These are phyloP conservation scores for Eupithecia insigniata DNA, from an alignment of 2,888 invertebrate genomes.

Conservation along the genomic window DNA sequence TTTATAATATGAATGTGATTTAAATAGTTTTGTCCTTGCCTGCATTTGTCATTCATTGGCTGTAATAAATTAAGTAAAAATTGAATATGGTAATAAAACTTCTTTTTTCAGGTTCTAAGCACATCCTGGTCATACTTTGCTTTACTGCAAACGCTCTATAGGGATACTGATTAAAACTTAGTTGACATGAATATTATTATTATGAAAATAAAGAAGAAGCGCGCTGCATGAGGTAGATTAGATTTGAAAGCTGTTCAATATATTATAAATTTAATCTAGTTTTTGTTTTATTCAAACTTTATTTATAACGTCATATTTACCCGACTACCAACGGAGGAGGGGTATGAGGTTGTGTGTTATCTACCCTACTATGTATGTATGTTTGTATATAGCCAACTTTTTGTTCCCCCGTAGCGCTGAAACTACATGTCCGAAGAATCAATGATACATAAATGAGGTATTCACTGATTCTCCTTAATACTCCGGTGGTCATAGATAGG, in stretches of 20 bases:
- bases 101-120: conserved; percentile 14
- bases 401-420: too few relatives aligned
- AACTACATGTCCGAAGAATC: too few relatives aligned
- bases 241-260: not conserved
- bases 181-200: not conserved
- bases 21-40: not conserved
- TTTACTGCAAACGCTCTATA: conserved; percentile 6
- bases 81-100: not conserved
- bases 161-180: not conserved
- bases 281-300: not conserved
- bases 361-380: too few relatives aligned
- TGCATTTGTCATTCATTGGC: not conserved
- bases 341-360: too few relatives aligned
- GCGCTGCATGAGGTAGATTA: not conserved
- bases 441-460: too few relatives aligned
- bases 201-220: not conserved
- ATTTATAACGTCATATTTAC: not conserved
- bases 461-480: too few relatives aligned
- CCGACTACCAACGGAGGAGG: too few relatives aligned
- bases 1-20: too few relatives aligned
- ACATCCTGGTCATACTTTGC: conserved; percentile 20
- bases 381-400: too few relatives aligned
- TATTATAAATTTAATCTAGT: not conserved
- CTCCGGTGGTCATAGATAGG: too few relatives aligned
- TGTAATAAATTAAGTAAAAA: not conserved